phyloP scores from a whole-genome alignment of 1,140 invertebrate species.

The Tetramorium parvispinum region DNA sequence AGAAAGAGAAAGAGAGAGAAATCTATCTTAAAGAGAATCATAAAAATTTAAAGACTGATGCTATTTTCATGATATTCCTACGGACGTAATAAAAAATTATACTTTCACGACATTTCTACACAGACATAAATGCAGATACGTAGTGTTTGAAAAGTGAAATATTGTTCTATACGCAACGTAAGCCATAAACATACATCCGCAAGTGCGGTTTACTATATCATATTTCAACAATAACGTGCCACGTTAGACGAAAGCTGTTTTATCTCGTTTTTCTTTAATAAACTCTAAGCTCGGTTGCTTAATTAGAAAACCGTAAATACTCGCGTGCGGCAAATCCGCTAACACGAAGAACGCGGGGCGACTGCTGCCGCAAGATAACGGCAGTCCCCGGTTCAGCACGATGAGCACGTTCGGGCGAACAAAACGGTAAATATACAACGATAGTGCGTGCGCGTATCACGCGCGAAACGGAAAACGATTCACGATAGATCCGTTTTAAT shows the following conservation, averaged over 20 bases:
- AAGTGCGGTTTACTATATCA: neutral
- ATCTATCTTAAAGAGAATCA: neutral
- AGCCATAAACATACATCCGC: neutral
- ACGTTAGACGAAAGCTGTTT: neutral
- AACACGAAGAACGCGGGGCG: constrained; percentile 10
- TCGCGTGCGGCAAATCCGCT: constrained; percentile 11
- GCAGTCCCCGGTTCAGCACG: neutral
- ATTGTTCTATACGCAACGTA: neutral
- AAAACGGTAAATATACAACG: constrained; percentile 51
- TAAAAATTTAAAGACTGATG: neutral
- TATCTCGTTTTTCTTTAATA: neutral
- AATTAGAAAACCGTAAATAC: constrained; percentile 36
- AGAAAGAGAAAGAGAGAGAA: neutral
- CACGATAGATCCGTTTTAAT: constrained; percentile 67
- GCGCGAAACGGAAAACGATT: constrained; percentile 68
- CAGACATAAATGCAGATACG: neutral
- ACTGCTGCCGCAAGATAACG: constrained; percentile 52
- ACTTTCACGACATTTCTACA: neutral
- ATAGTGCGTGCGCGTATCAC: constrained; percentile 20
- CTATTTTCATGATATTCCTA: neutral
- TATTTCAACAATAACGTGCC: neutral
- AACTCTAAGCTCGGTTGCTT: constrained; percentile 17
- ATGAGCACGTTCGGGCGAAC: constrained; percentile 34
- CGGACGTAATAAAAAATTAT: neutral
- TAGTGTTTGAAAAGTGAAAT: constrained; percentile 11